A percentile compares a stretch with the other conserved stretches of the same genome.
phyloP scores from a whole-genome alignment of 2,113 vertebrate species.

The Cyprinodon variegatus region DNA sequence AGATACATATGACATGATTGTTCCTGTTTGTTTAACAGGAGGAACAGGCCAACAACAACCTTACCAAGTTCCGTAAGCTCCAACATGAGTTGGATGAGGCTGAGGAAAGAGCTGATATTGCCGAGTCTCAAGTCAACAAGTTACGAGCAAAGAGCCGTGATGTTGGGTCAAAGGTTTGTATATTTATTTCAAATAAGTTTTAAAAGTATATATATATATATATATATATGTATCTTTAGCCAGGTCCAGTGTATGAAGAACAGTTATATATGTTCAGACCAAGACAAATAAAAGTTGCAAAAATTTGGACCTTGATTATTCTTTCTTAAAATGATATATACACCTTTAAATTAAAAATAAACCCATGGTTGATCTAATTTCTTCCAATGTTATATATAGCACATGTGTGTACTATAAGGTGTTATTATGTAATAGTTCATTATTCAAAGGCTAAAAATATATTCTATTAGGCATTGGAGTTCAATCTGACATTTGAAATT shows the following conservation, averaged over 20 bases:
- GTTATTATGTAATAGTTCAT: too few species aligned
- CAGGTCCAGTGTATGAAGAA: background rate
- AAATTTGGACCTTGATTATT: background rate
- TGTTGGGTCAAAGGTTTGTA: constrained; percentile 70
- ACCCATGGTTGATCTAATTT: too few species aligned
- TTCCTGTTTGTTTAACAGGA: constrained; percentile 53
- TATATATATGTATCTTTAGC: background rate
- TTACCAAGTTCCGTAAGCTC: constrained; percentile 75
- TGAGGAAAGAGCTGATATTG: constrained; percentile 78
- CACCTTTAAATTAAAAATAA: background rate
- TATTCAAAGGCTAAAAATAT: background rate
- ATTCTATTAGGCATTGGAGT: too few species aligned
- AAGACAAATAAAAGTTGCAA: background rate
- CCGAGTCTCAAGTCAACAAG: constrained; percentile 81
- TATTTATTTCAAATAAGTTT: too few species aligned
- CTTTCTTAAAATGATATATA: background rate
- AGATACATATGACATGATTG: background rate
- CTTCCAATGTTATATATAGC: too few species aligned
- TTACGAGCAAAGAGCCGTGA: constrained; percentile 76
- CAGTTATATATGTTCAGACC: too few species aligned
- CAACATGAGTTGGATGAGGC: constrained; percentile 78
- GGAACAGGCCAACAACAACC: constrained; percentile 76
- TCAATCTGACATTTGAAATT: too few species aligned
- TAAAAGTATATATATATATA: background rate
- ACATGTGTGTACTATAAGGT: too few species aligned